phyloP scores from a whole-genome alignment of 2,797 vertebrate species.

The Pantherophis vulpinus region DNA sequence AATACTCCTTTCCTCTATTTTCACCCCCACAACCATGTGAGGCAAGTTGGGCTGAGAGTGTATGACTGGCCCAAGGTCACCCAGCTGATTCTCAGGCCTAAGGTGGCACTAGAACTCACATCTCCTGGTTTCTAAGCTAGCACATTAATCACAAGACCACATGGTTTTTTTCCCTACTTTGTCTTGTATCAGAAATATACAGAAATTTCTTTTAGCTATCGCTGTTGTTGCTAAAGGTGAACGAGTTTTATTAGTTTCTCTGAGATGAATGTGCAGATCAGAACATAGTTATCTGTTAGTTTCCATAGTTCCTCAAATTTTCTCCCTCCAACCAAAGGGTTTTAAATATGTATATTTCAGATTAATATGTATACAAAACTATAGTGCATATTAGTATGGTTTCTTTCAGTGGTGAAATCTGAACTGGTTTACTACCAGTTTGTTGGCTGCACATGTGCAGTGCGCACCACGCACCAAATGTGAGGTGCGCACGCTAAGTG shows the following conservation, averaged over 20 bases:
- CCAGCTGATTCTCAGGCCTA: background rate
- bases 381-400: background rate
- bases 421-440: too few relatives aligned
- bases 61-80: background rate
- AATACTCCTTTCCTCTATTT: background rate
- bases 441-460: too few relatives aligned
- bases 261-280: background rate
- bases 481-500: too few relatives aligned
- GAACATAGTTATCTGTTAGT: background rate
- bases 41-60: background rate
- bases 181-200: background rate
- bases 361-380: background rate
- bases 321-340: background rate
- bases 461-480: too few relatives aligned
- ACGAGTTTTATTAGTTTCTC: background rate
- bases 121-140: background rate
- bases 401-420: background rate
- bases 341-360: background rate
- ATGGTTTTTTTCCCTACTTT: background rate
- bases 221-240: background rate
- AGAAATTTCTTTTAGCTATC: background rate
- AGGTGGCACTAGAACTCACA: background rate
- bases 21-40: background rate
- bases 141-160: background rate
- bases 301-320: background rate